Conservation (phyloP, 2,797 vertebrate genomes). For the Phataginus tricuspis region DNA sequence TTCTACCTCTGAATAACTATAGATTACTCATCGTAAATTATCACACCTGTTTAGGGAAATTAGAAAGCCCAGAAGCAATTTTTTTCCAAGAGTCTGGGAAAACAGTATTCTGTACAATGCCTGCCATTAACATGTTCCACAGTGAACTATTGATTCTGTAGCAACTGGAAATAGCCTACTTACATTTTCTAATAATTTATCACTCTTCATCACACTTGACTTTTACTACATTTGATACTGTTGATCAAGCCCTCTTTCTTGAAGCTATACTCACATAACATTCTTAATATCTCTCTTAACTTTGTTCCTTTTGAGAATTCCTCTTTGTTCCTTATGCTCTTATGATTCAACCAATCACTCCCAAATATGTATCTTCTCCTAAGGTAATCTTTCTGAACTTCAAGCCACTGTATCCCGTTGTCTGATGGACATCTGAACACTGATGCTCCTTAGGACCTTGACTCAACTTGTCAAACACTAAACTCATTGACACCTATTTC, state of each 20-base stretch:
- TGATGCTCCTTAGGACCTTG: neutral
- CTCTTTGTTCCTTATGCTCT: neutral
- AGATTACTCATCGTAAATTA: neutral
- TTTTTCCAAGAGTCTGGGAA: neutral
- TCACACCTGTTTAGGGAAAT: neutral
- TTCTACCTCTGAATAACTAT: neutral
- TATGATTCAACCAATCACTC: neutral
- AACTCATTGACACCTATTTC: neutral
- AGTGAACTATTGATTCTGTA: neutral
- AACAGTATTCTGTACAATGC: neutral
- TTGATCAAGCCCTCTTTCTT: neutral
- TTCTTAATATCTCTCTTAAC: neutral
- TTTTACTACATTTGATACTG: neutral
- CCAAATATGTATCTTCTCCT: neutral
- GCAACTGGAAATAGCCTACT: neutral
- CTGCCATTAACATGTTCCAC: neutral
- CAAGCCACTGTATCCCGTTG: neutral
- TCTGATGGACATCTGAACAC: neutral
- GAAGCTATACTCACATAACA: neutral
- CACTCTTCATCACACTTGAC: neutral
- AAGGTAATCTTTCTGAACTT: neutral
- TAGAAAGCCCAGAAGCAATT: neutral
- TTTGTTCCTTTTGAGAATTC: neutral
- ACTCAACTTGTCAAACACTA: neutral
- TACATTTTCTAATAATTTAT: neutral